Evolutionary conservation across 2,888 invertebrate genomes (phyloP).

Genomic region (Timandra comae): DNA sequence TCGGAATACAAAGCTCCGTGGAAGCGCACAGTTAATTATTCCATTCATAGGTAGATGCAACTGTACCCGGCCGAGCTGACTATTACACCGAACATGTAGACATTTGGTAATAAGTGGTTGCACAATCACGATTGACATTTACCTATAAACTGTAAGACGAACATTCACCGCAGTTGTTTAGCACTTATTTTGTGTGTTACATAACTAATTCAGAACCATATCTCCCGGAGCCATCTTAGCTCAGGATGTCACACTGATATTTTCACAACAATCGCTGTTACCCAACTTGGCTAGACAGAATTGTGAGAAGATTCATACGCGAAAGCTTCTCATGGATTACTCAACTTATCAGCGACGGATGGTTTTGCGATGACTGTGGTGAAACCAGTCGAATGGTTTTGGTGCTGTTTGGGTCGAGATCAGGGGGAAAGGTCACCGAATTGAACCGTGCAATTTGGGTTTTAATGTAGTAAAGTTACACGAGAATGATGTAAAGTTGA

Average conservation of each 20-base stretch:
- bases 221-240: constrained; percentile 11
- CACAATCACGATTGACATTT: constrained; percentile 68
- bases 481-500: too few relatives aligned
- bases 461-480: too few relatives aligned
- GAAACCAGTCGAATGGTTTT: constrained; percentile 17
- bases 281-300: constrained; percentile 30
- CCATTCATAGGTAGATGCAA: constrained; percentile 22
- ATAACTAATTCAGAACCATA: constrained; percentile 23
- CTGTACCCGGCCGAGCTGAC: constrained; percentile 46
- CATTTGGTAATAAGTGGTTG: constrained; percentile 61
- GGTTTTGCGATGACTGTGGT: constrained; percentile 17
- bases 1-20: too few relatives aligned
- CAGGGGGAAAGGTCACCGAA: background rate
- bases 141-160: constrained; percentile 41
- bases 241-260: constrained; percentile 17
- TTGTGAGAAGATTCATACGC: constrained; percentile 38
- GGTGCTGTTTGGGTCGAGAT: background rate
- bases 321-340: constrained; percentile 35
- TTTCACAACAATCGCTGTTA: constrained; percentile 26
- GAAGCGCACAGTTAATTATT: too few relatives aligned
- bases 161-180: constrained; percentile 24
- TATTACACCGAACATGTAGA: constrained; percentile 39
- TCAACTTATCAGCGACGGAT: constrained; percentile 23
- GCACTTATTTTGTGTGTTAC: constrained; percentile 19
- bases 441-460: too few relatives aligned